Evolutionary conservation across 2,113 vertebrate species (phyloP).

Genomic region (Leiothrix lutea): DNA sequence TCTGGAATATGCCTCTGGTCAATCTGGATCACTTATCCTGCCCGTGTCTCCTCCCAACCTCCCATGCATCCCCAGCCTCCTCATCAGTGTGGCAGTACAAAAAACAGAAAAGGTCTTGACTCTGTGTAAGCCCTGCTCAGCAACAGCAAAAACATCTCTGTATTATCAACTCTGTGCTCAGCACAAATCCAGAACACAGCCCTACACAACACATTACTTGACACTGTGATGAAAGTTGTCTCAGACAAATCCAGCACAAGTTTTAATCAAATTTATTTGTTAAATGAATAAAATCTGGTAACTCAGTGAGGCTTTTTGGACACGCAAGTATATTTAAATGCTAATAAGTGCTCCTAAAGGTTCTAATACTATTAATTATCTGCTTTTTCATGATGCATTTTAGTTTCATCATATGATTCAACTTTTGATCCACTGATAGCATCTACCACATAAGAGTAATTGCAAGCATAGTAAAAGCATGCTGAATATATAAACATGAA

Average conservation of each 20-base stretch:
- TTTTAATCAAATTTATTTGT: not conserved
- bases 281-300: not conserved
- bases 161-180: not conserved
- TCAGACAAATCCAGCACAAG: not conserved
- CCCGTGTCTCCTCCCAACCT: not conserved
- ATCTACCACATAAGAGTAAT: not conserved
- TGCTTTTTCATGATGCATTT: not conserved
- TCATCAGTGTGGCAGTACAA: rapidly evolving
- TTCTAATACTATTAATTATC: not conserved
- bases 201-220: no score
- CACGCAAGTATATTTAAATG: not conserved
- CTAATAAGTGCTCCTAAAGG: not conserved
- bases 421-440: not conserved
- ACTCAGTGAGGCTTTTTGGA: not conserved
- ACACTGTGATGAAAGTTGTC: not conserved
- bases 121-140: not conserved
- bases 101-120: not conserved
- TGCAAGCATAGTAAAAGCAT: not conserved
- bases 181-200: not conserved
- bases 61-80: rapidly evolving
- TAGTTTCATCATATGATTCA: not conserved
- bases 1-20: not conserved
- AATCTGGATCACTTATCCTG: not conserved
- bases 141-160: not conserved
- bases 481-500: not conserved